These are phyloP conservation scores for Thera britannica DNA, from an alignment of 2,888 invertebrate species.

Conservation along the genomic window DNA sequence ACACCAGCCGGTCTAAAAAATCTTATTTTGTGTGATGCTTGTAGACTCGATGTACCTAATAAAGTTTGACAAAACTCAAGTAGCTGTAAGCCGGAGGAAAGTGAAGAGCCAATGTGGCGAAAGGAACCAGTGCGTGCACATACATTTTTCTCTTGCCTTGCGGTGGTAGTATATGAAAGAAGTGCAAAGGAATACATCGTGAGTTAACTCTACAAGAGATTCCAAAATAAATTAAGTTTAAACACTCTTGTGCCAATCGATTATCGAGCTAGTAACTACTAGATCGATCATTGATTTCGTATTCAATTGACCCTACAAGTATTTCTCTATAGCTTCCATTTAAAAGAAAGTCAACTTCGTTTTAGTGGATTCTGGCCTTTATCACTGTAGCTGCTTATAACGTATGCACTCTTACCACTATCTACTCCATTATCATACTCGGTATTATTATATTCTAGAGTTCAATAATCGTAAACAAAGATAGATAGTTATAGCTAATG, in stretches of 20 bases:
- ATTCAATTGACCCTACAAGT: too few relatives aligned
- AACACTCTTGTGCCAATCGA: too few relatives aligned
- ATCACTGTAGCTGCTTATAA: not conserved
- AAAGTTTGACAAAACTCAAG: not conserved
- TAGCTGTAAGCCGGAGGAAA: not conserved
- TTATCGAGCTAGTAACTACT: too few relatives aligned
- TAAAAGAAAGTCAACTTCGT: not conserved
- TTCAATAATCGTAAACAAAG: constrained; percentile 22
- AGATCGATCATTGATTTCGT: too few relatives aligned
- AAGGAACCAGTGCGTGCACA: not conserved
- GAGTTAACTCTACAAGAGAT: not conserved
- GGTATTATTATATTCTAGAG: constrained; percentile 20
- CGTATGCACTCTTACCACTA: not conserved
- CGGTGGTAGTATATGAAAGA: not conserved
- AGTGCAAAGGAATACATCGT: constrained; percentile 5
- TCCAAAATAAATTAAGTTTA: too few relatives aligned
- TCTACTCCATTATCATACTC: not conserved
- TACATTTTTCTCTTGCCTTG: not conserved
- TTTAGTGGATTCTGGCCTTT: not conserved
- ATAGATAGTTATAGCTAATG: not conserved
- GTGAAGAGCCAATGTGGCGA: not conserved
- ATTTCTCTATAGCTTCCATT: too few relatives aligned
- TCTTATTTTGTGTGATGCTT: not conserved
- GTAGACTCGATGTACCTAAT: too few relatives aligned
- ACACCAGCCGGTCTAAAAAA: not conserved